Base-by-base conservation (phyloP, 2,113 vertebrate species). In the Erythrolamprus reginae region DNA sequence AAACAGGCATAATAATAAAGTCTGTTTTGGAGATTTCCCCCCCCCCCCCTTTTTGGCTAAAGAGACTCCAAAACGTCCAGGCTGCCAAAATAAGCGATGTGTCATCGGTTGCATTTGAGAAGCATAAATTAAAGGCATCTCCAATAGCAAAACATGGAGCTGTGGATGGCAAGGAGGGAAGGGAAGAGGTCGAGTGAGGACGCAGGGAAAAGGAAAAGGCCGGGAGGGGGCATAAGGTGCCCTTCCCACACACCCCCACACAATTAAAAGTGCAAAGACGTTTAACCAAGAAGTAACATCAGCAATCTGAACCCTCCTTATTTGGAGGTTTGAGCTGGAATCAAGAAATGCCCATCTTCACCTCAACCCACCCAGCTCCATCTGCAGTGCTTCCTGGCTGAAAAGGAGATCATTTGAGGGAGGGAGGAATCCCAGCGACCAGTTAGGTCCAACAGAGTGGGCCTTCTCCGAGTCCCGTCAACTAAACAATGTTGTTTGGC, bases 1-100 rank as follows among this genome's bases (percentile, higher is more conserved):
- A 13, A 93, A 93, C 58, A 93, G 5, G 24, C 55, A 56, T 70
- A 89, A 56, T 70, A 89, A 82, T 77, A 88, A 89, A 89, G 84
- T n/a, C n/a, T n/a, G n/a, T n/a, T n/a, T n/a, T n/a, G n/a, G n/a
- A n/a, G n/a, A n/a, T n/a, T n/a, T n/a, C n/a, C n/a, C n/a, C n/a
- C n/a, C n/a, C n/a, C n/a, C n/a, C n/a, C 5, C 56, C 65, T 19
- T 65, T 15, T 88, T 53, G 55, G 91, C 82, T 90, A 89, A 88
- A 91, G 92, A 92, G 53, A 90, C 5, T 90, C 26, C 84, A 56
- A 56, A 55, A 45, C 3, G 10, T 6, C 19, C 47, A 52, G 21
- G 52, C 12, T n/a, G 50, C 53, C 82, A 90, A 86, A 24, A 28
- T 23, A 45, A 24, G 45, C 82, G 48, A 7, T 33, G 28, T 12